Evolutionary conservation across 2,113 vertebrate genomes (phyloP).

Genomic region (Dissostichus mawsoni): DNA sequence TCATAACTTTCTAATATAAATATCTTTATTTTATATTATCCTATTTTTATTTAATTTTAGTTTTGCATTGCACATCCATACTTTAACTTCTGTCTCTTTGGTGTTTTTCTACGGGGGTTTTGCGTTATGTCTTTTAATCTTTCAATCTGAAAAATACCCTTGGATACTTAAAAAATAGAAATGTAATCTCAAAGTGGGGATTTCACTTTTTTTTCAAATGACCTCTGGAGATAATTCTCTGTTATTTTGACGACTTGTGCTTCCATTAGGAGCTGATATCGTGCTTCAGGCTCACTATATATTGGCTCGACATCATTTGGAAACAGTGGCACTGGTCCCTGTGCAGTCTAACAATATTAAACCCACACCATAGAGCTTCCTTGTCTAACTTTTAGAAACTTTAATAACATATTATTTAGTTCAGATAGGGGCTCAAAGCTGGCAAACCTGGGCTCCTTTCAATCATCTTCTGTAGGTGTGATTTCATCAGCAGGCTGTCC

Average conservation of each 20-base stretch:
- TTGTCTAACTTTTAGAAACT: not conserved
- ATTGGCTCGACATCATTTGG: not conserved
- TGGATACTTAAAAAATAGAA: not conserved
- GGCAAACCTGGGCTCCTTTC: not conserved
- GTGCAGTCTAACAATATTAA: not conserved
- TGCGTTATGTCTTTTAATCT: not conserved
- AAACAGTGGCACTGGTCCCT: not conserved
- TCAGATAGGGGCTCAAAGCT: not conserved
- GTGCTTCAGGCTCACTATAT: not conserved
- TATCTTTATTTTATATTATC: too few species aligned
- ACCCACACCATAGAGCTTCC: not conserved
- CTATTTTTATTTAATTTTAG: too few species aligned
- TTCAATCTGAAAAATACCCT: too few species aligned
- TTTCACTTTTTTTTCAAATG: not conserved
- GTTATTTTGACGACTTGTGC: not conserved
- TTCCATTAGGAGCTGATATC: not conserved
- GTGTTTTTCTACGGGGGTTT: not conserved
- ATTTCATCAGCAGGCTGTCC: conserved; percentile 33
- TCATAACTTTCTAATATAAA: too few species aligned
- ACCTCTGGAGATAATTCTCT: not conserved
- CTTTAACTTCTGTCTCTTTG: too few species aligned
- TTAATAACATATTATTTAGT: conserved; percentile 17
- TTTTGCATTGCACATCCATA: too few species aligned
- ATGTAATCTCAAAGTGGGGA: too few species aligned
- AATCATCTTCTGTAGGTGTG: conserved; percentile 14